Base-by-base conservation (phyloP, 2,888 invertebrate species). In the Scaptomyza reducta region DNA sequence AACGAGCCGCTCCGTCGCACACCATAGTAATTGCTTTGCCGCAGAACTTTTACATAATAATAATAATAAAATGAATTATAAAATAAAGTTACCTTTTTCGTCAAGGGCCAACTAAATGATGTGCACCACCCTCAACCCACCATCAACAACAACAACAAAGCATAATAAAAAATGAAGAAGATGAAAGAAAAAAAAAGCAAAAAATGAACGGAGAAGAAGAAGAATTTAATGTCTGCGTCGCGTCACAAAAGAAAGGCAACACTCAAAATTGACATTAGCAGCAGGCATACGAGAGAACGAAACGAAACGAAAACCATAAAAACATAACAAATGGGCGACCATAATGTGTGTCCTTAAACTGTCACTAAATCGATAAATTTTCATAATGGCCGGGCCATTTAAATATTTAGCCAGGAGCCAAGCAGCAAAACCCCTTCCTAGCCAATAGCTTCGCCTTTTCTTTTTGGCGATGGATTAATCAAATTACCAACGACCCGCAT, bases 351-450 rank as follows among this genome's bases (percentile, higher is more conserved):
- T 79, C 81, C 81, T 89, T 88, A 89, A 89, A 89, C 88, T 89
- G 89, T 89, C 89, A 85, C 85, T 88, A 89, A 89, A 89, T 89
- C 89, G 89, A 89, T 89, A 89, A 89, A 89, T 89, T 89, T 89
- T 88, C 81, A 89, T 89, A 88, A 80, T 88, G 89, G 79, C 76
- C 83, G 55, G 80, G 87, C 78, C 88, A 88, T 89, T 89, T 87
- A 77, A 85, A 89, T 85, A 84, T 84, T 83, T 81, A 77, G 74
- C 70, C 73, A 60, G 40, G 50, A 50, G 47, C 44, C 41, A 6
- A 45, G 59, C 35, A 49, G 61, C 59, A 45, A 42, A 80, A 77
- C 65, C 80, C 87, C 81, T 77, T 77, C 41, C 9, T 16, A 7
- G 55, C 63, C 63, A 46, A 63, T 65, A 60, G 58, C 33, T 10